Percentiles rank a stretch among this genome's conserved stretches.
These are phyloP conservation scores for Ligdia adustata DNA, from an alignment of 2,888 invertebrate genomes.

Conservation along the genomic window DNA sequence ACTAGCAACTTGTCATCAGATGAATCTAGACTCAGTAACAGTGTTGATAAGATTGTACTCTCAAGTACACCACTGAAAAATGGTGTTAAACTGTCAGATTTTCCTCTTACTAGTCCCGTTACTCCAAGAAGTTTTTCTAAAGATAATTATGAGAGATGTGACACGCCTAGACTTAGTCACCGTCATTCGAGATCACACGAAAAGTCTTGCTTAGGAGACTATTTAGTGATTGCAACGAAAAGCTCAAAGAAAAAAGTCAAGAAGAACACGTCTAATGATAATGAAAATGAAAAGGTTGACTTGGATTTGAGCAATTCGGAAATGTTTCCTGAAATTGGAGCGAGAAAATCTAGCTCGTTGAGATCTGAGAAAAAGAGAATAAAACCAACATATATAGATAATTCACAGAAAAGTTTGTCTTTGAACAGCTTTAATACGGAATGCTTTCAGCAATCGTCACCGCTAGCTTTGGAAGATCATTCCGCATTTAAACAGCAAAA, in stretches of 20 bases:
- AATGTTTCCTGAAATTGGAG: slow-evolving; percentile 73
- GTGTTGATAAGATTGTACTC: slow-evolving; percentile 57
- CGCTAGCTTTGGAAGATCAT: slow-evolving; percentile 62
- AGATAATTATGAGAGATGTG: slow-evolving; percentile 61
- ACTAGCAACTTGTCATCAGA: slow-evolving; percentile 60
- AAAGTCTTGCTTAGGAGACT: slow-evolving; percentile 71
- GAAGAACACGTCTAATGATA: slow-evolving; percentile 59
- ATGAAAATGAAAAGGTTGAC: slow-evolving; percentile 51
- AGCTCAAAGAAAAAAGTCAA: slow-evolving; percentile 62
- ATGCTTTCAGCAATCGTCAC: slow-evolving; percentile 62
- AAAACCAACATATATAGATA: slow-evolving; percentile 80
- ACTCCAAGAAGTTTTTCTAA: slow-evolving; percentile 58
- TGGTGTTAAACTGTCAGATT: slow-evolving; percentile 53
- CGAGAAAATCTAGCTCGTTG: slow-evolving; percentile 64
- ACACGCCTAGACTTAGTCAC: slow-evolving; percentile 64
- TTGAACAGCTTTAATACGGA: slow-evolving; percentile 67
- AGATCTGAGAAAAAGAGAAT: slow-evolving; percentile 71
- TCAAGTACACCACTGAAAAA: slow-evolving; percentile 75
- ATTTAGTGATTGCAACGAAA: slow-evolving; percentile 59
- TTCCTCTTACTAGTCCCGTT: slow-evolving; percentile 61
- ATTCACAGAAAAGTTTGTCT: slow-evolving; percentile 62
- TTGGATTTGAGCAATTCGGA: slow-evolving; percentile 71
- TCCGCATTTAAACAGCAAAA: slow-evolving; percentile 65
- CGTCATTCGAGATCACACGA: slow-evolving; percentile 64
- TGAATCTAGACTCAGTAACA: slow-evolving; percentile 59